phyloP scores from a whole-genome alignment of 2,113 vertebrate species.

The Sigmodon hispidus region DNA sequence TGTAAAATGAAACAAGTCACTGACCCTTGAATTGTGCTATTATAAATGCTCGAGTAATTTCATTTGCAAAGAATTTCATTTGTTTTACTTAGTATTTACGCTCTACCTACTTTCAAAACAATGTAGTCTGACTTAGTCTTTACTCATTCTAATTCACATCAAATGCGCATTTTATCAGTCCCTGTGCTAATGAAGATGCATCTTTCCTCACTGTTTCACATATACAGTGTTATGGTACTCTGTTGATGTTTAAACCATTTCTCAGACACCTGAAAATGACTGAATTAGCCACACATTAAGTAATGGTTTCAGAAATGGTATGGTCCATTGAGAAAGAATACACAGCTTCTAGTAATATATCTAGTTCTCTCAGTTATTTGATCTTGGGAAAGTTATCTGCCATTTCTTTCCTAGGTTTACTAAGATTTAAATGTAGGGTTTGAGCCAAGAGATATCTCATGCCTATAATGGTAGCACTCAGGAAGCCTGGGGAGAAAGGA shows the following conservation, averaged over 20 bases:
- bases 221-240: constrained; percentile 9
- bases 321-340: neutral
- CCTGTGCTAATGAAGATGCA: neutral
- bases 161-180: constrained; percentile 6
- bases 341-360: neutral
- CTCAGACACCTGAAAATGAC: neutral
- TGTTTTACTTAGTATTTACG: constrained; percentile 64
- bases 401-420: constrained; percentile 5
- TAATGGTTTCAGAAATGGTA: neutral
- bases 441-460: neutral
- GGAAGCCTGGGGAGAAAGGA: neutral
- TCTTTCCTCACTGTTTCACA: constrained; percentile 15
- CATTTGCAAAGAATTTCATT: constrained; percentile 60
- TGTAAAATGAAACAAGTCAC: constrained; percentile 67
- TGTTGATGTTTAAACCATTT: neutral
- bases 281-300: neutral
- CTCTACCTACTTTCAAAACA: constrained; percentile 45
- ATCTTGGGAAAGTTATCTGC: constrained; percentile 12
- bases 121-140: constrained; percentile 26
- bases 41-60: constrained; percentile 63
- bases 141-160: constrained; percentile 48
- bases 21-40: constrained; percentile 61
- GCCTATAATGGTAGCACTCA: neutral
- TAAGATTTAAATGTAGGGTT: constrained; percentile 19
- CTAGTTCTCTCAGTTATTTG: neutral